These are phyloP conservation scores for Harmothoe impar DNA, from an alignment of 2,888 invertebrate genomes.

Conservation along the genomic window DNA sequence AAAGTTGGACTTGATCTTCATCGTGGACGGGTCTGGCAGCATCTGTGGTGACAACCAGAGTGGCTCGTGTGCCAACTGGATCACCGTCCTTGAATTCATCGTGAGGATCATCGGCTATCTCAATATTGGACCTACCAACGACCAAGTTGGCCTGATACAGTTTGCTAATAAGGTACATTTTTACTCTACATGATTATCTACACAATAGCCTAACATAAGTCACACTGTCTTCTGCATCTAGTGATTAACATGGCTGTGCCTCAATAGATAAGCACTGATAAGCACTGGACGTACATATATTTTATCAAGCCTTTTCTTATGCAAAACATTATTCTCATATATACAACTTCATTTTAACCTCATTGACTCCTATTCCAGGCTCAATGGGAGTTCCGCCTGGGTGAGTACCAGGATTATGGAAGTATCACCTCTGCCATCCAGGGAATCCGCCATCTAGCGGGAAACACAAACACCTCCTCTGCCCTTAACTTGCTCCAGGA, in stretches of 20 bases:
- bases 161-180: not conserved
- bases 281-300: too few relatives aligned
- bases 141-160: slow-evolving; percentile 12
- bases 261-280: too few relatives aligned
- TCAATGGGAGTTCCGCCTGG: not conserved
- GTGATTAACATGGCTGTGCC: too few relatives aligned
- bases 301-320: too few relatives aligned
- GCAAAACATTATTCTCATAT: too few relatives aligned
- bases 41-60: not conserved
- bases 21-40: slow-evolving; percentile 64
- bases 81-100: not conserved
- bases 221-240: too few relatives aligned
- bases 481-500: not conserved
- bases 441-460: not conserved
- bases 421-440: not conserved
- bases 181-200: too few relatives aligned
- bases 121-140: not conserved
- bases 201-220: too few relatives aligned
- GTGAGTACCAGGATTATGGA: not conserved
- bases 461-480: slow-evolving; percentile 47
- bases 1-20: slow-evolving; percentile 61
- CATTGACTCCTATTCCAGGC: slow-evolving; percentile 4
- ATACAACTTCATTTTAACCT: too few relatives aligned
- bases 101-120: not conserved
- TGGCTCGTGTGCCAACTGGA: not conserved